Evolutionary conservation across 2,113 vertebrate species (phyloP).

Genomic region (Monopterus albus): DNA sequence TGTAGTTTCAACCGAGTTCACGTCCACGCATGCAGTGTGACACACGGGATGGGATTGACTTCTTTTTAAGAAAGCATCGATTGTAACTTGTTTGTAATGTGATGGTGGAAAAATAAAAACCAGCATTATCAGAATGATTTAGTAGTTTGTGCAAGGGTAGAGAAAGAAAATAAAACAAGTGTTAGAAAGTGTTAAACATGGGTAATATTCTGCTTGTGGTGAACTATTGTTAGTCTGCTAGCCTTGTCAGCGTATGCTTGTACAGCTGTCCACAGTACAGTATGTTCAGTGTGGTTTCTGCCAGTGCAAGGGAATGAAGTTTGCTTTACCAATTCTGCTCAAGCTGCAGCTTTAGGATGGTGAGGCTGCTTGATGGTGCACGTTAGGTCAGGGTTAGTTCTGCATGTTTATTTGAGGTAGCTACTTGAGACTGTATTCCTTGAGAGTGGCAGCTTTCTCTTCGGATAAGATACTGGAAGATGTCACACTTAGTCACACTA

Average conservation of each 20-base stretch:
- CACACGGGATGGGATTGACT: not conserved
- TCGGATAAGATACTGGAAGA: not conserved
- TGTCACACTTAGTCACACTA: not conserved
- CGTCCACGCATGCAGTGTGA: not conserved
- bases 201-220: slow-evolving; percentile 19
- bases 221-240: slow-evolving; percentile 33
- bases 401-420: not conserved
- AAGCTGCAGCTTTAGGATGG: not conserved
- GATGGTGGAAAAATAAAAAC: not conserved
- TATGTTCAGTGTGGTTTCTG: slow-evolving; percentile 35
- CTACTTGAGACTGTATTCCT: not conserved
- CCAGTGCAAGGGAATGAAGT: slow-evolving; percentile 8
- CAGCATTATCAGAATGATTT: not conserved
- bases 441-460: not conserved
- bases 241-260: slow-evolving; percentile 29
- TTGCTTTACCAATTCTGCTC: slow-evolving; percentile 11
- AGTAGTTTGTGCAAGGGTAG: not conserved
- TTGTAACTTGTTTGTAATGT: not conserved
- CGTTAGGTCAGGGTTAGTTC: not conserved
- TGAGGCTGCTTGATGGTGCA: accelerated
- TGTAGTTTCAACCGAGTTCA: too few species aligned
- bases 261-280: slow-evolving; percentile 42
- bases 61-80: not conserved
- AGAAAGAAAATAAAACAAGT: slow-evolving; percentile 42
- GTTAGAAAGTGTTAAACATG: slow-evolving; percentile 25